A percentile compares a stretch with the other conserved stretches of the same genome.
phyloP scores from a whole-genome alignment of 2,888 invertebrate species.

The Drosophila mimetica region DNA sequence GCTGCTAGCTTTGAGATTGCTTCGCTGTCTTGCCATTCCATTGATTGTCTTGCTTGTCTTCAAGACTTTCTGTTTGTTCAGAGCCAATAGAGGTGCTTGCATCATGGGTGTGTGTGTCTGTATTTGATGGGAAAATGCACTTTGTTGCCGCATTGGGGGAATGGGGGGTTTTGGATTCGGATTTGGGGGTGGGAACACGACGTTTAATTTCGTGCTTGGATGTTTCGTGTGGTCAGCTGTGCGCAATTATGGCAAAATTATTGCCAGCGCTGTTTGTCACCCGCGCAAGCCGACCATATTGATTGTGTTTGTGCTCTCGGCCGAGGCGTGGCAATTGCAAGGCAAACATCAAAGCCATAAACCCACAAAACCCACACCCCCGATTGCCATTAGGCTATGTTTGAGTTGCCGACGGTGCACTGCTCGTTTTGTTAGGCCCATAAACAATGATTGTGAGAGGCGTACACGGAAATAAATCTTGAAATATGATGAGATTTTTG shows the following conservation, averaged over 20 bases:
- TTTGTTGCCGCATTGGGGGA: conserved; percentile 7
- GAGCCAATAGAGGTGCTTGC: conserved; percentile 27
- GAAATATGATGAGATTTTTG: not conserved
- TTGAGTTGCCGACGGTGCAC: conserved; percentile 24
- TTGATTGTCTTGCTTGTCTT: conserved; percentile 20
- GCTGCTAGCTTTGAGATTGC: conserved; percentile 18
- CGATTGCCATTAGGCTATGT: conserved; percentile 39
- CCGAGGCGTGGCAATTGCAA: conserved; percentile 35
- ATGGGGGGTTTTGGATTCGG: not conserved
- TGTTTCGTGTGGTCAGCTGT: conserved; percentile 28
- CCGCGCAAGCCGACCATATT: conserved; percentile 21
- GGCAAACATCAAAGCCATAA: conserved; percentile 49
- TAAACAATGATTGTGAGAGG: conserved; percentile 53
- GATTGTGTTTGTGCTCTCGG: conserved; percentile 37
- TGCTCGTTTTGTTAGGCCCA: conserved; percentile 6
- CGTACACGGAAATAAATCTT: conserved; percentile 5
- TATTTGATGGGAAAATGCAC: conserved; percentile 37
- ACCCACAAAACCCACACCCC: conserved; percentile 17
- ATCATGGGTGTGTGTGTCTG: conserved; percentile 16
- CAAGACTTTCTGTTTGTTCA: conserved; percentile 20
- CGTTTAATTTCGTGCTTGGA: not conserved
- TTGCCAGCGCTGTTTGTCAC: conserved; percentile 18
- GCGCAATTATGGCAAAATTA: conserved; percentile 49
- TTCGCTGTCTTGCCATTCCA: conserved; percentile 21
- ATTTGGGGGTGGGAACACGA: not conserved